Evolutionary conservation across 2,888 invertebrate species (phyloP).

Genomic region (Pseudanteris insignis): DNA sequence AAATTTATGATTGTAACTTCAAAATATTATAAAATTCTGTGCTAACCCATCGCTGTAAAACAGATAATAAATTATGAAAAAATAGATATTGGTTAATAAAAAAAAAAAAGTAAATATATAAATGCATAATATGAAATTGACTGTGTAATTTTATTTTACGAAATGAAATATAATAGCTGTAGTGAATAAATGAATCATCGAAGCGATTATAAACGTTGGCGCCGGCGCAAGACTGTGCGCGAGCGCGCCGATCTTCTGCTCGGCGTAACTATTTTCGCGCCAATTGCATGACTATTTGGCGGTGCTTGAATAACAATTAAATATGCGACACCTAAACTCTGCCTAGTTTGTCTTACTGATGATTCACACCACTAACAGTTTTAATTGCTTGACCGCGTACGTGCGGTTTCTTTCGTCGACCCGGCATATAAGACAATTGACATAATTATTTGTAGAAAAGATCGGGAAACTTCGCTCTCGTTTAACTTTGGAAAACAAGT

Average conservation of each 20-base stretch:
- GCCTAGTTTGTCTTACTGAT: constrained; percentile 42
- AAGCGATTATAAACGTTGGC: background rate
- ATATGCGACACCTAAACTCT: constrained; percentile 30
- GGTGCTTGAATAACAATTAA: constrained; percentile 20
- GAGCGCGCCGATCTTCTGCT: background rate
- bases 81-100: too few species aligned
- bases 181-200: constrained; percentile 34
- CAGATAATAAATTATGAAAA: too few species aligned
- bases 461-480: background rate
- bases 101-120: too few species aligned
- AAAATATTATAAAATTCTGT: too few species aligned
- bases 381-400: constrained; percentile 54
- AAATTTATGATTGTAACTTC: too few species aligned
- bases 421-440: constrained; percentile 29
- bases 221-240: constrained; percentile 7
- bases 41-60: too few species aligned
- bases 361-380: constrained; percentile 50
- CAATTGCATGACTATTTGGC: constrained; percentile 6
- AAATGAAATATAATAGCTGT: too few species aligned
- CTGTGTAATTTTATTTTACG: too few species aligned
- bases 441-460: constrained; percentile 15
- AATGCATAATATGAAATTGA: too few species aligned
- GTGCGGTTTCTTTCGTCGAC: constrained; percentile 56
- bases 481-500: too few species aligned
- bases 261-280: constrained; percentile 2